A percentile compares a stretch with the other conserved stretches of the same genome.
Evolutionary conservation across 2,888 invertebrate genomes (phyloP).

Genomic region (Nipponacmea schrenckii): DNA sequence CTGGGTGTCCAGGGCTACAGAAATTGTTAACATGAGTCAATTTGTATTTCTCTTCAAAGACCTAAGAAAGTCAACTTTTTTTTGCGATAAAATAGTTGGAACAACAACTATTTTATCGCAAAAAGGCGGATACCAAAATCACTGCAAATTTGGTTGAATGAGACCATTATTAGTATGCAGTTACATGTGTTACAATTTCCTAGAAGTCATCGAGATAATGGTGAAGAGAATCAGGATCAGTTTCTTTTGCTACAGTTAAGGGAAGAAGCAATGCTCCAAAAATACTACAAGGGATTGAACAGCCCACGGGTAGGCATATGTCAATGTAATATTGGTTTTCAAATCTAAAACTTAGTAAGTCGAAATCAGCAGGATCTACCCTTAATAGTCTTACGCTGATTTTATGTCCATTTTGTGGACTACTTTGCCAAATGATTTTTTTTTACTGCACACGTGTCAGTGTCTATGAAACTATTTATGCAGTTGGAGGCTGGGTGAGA

Average conservation of each 20-base stretch:
- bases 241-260: no score
- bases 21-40: slow-evolving; percentile 7
- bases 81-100: slow-evolving; percentile 8
- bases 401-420: neutral
- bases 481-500: no score
- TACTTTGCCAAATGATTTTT: neutral
- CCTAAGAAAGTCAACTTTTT: slow-evolving; percentile 15
- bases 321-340: neutral
- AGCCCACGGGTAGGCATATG: neutral
- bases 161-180: no score
- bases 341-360: neutral
- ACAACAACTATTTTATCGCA: neutral
- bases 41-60: slow-evolving; percentile 10
- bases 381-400: neutral
- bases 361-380: neutral
- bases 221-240: no score
- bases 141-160: neutral
- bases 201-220: no score
- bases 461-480: neutral
- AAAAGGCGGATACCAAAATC: neutral
- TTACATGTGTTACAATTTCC: no score
- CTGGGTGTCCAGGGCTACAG: neutral
- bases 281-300: neutral
- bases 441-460: neutral
- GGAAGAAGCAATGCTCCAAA: neutral